Evolutionary conservation across 2,797 vertebrate species (phyloP).

Genomic region (Nothura maculosa): DNA sequence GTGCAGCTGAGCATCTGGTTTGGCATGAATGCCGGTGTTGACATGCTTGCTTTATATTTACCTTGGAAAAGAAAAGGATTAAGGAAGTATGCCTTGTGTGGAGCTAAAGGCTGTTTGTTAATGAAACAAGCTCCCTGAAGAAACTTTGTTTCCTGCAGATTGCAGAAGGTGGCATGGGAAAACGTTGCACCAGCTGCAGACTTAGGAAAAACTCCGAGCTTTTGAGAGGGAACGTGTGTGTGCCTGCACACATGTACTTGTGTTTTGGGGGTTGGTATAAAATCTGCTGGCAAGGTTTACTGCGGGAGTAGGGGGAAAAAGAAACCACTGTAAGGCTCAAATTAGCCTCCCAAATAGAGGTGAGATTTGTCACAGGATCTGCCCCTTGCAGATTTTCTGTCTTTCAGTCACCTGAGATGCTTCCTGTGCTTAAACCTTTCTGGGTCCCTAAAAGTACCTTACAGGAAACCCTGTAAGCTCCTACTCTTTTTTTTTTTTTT

Average conservation of each 20-base stretch:
- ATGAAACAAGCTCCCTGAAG: neutral
- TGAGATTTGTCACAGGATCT: conserved; percentile 37
- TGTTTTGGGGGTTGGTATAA: neutral
- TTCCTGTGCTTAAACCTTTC: conserved; percentile 1
- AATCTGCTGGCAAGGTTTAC: neutral
- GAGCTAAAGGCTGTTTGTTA: neutral
- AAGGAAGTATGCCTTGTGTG: neutral
- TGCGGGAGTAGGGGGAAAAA: neutral
- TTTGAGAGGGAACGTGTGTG: neutral
- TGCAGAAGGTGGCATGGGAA: neutral
- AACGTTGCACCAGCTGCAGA: neutral
- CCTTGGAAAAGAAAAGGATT: neutral
- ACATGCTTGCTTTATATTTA: neutral
- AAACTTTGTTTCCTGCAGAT: neutral
- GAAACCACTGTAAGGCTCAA: neutral
- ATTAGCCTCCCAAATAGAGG: neutral
- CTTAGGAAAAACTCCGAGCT: neutral
- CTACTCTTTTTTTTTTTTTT: neutral
- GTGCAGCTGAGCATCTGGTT: neutral
- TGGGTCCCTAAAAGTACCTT: neutral
- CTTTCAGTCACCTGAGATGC: neutral
- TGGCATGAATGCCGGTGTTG: neutral
- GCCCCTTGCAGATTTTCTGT: neutral
- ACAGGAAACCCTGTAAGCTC: neutral
- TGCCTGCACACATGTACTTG: neutral